These are phyloP conservation scores for Limnephilus marmoratus DNA, from an alignment of 2,888 invertebrate species.

Conservation along the genomic window DNA sequence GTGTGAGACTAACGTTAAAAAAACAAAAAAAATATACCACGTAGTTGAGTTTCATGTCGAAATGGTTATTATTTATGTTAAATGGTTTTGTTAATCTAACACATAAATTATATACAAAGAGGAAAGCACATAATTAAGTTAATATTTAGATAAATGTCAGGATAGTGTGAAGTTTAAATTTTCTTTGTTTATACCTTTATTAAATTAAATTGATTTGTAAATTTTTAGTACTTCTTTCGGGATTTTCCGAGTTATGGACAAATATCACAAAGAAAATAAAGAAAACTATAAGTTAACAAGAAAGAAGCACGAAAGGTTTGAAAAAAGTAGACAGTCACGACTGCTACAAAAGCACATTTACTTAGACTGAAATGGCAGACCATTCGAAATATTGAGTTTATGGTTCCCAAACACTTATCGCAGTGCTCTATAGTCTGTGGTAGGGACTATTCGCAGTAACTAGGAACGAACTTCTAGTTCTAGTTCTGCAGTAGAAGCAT, in stretches of 20 bases:
- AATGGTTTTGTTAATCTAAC: no score
- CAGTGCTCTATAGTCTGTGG: not conserved
- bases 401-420: slow-evolving; percentile 2
- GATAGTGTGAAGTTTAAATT: not conserved
- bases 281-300: not conserved
- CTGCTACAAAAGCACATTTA: not conserved
- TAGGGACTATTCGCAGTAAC: not conserved
- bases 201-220: not conserved
- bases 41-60: no score
- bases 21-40: no score
- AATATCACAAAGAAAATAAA: not conserved
- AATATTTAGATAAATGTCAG: no score
- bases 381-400: not conserved
- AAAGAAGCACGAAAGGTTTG: not conserved
- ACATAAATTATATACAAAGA: no score
- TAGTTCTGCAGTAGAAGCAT: not conserved
- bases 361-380: not conserved
- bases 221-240: not conserved
- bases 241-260: not conserved
- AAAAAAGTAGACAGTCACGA: not conserved
- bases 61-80: no score
- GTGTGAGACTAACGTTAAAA: no score
- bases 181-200: not conserved
- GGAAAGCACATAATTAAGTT: no score
- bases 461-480: not conserved